Conservation (phyloP, 2,797 vertebrate species). For the Scarus forsteni region DNA sequence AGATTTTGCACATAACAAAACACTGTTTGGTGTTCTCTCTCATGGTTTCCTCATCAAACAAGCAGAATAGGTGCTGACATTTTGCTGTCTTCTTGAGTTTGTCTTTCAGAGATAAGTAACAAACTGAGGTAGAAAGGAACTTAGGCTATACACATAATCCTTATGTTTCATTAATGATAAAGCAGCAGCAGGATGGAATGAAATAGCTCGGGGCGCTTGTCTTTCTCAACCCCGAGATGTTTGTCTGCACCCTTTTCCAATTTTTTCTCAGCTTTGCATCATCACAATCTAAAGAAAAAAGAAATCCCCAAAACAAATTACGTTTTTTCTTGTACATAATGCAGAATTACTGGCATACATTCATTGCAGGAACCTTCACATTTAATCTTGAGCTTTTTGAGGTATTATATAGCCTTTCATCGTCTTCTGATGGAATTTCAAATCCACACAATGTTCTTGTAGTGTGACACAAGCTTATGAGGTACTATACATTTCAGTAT, state of each 20-base stretch:
- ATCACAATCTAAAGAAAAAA: conserved; percentile 46
- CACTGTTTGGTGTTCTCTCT: conserved; percentile 56
- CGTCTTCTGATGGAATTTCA: conserved; percentile 88
- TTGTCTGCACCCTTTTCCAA: conserved; percentile 66
- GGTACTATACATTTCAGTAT: conserved; percentile 98
- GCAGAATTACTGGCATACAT: conserved; percentile 92
- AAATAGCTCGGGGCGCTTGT: conserved; percentile 68
- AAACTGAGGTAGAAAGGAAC: conserved; percentile 96
- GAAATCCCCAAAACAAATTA: conserved; percentile 68
- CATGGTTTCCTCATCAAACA: conserved; percentile 78
- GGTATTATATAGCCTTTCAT: conserved; percentile 89
- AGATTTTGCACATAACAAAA: conserved; percentile 57
- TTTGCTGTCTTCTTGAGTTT: conserved; percentile 81
- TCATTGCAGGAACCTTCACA: conserved; percentile 91
- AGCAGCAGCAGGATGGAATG: conserved; percentile 77
- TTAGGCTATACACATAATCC: conserved; percentile 86
- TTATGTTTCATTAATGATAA: conserved; percentile 83
- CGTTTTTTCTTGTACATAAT: conserved; percentile 84
- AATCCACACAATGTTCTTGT: conserved; percentile 92
- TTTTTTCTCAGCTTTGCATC: conserved; percentile 65
- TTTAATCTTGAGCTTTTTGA: conserved; percentile 90
- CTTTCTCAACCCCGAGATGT: conserved; percentile 72
- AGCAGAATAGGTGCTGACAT: conserved; percentile 77
- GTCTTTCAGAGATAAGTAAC: conserved; percentile 89
- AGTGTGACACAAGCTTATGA: conserved; percentile 95